Evolutionary conservation across 92 coral and sea anemone species (phyloP).

Genomic region (Montipora capitata): DNA sequence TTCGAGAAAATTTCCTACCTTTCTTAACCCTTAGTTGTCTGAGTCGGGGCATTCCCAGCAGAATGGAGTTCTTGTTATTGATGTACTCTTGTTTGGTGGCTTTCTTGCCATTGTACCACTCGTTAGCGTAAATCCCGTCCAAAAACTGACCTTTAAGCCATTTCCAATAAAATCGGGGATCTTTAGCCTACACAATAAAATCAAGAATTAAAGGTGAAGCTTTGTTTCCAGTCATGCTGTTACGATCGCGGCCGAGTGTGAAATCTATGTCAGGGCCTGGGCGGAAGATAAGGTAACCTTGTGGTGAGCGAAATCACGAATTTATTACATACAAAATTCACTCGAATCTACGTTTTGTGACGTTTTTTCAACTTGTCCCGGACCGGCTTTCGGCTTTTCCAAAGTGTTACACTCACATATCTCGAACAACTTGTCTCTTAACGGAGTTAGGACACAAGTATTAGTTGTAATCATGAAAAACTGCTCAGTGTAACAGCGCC

Average conservation of each 20-base stretch:
- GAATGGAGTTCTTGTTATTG: slow-evolving; percentile 79
- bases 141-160: slow-evolving; percentile 67
- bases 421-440: no score
- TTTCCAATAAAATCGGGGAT: slow-evolving; percentile 52
- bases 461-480: no score
- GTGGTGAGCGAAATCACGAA: neutral
- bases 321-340: no score
- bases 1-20: slow-evolving; percentile 36
- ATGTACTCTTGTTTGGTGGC: slow-evolving; percentile 73
- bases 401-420: no score
- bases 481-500: no score
- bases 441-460: no score
- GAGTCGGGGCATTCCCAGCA: slow-evolving; percentile 91
- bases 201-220: neutral
- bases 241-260: neutral
- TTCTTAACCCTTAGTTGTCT: slow-evolving; percentile 82
- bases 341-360: no score
- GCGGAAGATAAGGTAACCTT: neutral
- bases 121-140: slow-evolving; percentile 72
- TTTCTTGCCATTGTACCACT: slow-evolving; percentile 77
- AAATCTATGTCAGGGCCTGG: neutral
- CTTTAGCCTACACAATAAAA: neutral
- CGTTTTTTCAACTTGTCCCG: no score
- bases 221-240: neutral
- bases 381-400: no score